Evolutionary conservation across 2,113 vertebrate species (phyloP).

Genomic region (Castor canadensis): DNA sequence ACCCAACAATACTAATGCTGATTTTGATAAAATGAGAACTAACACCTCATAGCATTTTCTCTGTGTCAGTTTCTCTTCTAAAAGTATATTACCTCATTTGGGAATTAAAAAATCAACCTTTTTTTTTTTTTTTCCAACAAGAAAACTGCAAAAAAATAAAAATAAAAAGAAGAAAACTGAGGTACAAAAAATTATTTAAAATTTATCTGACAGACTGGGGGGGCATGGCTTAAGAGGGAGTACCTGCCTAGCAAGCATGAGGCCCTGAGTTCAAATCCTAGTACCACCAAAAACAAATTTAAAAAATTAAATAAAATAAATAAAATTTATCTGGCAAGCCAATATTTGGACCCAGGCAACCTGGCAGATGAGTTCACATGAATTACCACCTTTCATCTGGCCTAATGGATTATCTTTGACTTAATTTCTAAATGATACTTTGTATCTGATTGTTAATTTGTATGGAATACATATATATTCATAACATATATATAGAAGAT

Average conservation of each 20-base stretch:
- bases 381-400: neutral
- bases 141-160: no score
- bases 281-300: no score
- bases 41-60: neutral
- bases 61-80: neutral
- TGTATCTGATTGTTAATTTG: neutral
- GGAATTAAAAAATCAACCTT: neutral
- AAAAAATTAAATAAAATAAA: no score
- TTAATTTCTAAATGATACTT: conserved; percentile 21
- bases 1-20: neutral
- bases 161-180: conserved; percentile 21
- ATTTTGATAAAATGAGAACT: conserved; percentile 10
- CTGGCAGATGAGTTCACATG: neutral
- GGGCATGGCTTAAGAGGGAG: no score
- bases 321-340: no score
- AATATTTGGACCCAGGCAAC: neutral
- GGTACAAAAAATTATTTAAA: neutral
- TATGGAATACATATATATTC: no score
- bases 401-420: neutral
- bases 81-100: neutral
- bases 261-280: no score
- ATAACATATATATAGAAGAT: neutral
- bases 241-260: no score
- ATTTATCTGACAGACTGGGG: neutral
- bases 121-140: no score